Evolutionary conservation across 2,888 invertebrate genomes (phyloP), one percentile per base, ranked within the genome.

Genomic region (Plemyria rubiginata): DNA sequence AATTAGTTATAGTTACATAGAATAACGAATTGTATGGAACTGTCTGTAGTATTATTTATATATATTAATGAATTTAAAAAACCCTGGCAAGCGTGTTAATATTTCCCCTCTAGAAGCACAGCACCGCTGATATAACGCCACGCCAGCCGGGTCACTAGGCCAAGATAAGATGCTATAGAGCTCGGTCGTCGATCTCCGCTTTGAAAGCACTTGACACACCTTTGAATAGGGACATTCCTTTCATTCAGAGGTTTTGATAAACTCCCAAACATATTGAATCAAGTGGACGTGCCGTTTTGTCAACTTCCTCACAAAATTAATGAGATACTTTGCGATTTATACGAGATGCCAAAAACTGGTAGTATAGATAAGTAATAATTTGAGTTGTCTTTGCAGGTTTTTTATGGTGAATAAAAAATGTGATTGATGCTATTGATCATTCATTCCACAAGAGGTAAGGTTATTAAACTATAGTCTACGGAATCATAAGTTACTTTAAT

Each of bases 141-240:
- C 38, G 60, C 46, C 55, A 53, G 58, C 45, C 55, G 64, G 72
- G 72, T 70, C 64, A 72, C 63, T 69, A 22, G 68, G 66, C 48
- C 61, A 62, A 60, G 72, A 69, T 70, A 70, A 69, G 69, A 63
- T 49, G 62, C 54, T 54, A 54, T 49, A 36, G 52, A 52, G 46
- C 32, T 16, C 54, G 70, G 67, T 67, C 64, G 61, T 56, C 62
- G 69, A 60, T 62, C 65, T 41, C 58, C 28, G 46, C 38, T 41
- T 49, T 46, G 13, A 46, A 49, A 32, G 11, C 12, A n/a, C 40
- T 52, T 43, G 40, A n/a, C 55, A 46, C 49, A 29, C 54, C 54
- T 52, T 55, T 38, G 13, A 52, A 38, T 38, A 38, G 36, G 9
- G 15, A 50, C 13, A 48, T 16, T 43, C 13, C 43, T 15, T 45